Evolutionary conservation across 2,797 vertebrate species (phyloP).

Genomic region (Chlorospingus flavigularis): DNA sequence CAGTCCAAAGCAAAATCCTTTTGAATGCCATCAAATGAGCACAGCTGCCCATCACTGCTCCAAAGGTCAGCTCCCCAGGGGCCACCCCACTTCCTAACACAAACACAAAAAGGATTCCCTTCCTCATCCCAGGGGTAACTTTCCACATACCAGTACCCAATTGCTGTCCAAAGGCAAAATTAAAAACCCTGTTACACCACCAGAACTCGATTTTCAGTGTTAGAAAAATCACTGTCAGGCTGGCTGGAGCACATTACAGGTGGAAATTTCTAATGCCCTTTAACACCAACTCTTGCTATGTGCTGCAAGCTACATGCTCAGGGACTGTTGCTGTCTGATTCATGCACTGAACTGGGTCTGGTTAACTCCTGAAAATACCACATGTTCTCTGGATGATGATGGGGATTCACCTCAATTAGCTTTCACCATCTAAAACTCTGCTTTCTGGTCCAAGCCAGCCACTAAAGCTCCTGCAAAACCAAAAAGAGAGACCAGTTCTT

Average conservation of each 20-base stretch:
- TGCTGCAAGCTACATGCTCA: background rate
- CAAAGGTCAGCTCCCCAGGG: rapidly evolving
- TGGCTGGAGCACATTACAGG: background rate
- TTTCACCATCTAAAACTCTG: background rate
- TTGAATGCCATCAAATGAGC: background rate
- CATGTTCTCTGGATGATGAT: background rate
- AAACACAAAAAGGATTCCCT: background rate
- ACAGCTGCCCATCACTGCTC: background rate
- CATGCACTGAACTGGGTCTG: background rate
- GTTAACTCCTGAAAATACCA: background rate
- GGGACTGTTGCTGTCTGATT: background rate
- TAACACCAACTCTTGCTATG: background rate
- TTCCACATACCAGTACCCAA: background rate
- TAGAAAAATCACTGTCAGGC: background rate
- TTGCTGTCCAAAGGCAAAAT: background rate
- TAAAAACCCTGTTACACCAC: background rate
- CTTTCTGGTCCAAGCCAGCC: background rate
- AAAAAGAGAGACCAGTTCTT: background rate
- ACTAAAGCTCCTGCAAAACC: background rate
- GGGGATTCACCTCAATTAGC: background rate
- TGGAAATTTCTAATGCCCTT: background rate
- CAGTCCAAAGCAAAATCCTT: background rate
- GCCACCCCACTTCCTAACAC: background rate
- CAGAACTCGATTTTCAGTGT: background rate
- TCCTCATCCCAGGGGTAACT: background rate